phyloP scores from a whole-genome alignment of 2,113 vertebrate species.

The Lophochroa leadbeateri region DNA sequence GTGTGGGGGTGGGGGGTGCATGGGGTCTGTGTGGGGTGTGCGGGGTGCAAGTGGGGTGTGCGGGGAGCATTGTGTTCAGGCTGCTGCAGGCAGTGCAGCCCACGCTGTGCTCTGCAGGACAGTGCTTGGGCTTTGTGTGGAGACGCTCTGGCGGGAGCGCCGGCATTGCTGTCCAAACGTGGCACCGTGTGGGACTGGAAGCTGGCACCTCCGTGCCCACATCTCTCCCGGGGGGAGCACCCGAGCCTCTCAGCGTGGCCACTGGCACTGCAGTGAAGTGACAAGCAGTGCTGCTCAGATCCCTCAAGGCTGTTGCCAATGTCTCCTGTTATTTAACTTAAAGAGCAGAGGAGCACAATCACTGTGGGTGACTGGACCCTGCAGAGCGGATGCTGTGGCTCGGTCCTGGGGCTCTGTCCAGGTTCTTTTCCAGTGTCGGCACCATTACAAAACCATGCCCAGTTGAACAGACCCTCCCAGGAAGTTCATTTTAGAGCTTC shows the following conservation, averaged over 20 bases:
- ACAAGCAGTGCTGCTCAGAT: not conserved
- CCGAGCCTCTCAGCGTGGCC: not conserved
- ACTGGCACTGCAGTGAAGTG: not conserved
- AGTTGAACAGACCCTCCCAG: not conserved
- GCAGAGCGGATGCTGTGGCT: fast-evolving
- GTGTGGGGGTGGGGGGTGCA: fast-evolving
- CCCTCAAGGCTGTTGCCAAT: not conserved
- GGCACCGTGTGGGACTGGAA: not conserved
- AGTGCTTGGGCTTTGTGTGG: not conserved
- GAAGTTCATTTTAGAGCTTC: not conserved
- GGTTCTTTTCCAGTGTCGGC: not conserved
- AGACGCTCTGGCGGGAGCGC: not conserved
- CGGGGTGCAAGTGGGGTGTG: fast-evolving
- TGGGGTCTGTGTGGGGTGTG: no score
- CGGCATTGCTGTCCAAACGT: fast-evolving
- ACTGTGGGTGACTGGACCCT: fast-evolving
- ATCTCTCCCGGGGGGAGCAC: not conserved
- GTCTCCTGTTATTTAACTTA: not conserved
- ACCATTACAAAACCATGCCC: not conserved
- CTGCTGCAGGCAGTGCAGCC: not conserved
- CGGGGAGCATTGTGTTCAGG: not conserved
- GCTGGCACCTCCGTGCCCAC: fast-evolving
- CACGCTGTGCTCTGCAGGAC: not conserved
- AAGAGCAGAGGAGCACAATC: not conserved
- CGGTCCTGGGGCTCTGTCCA: not conserved